Evolutionary conservation across 2,113 vertebrate genomes (phyloP).

Genomic region (Elephas maximus): DNA sequence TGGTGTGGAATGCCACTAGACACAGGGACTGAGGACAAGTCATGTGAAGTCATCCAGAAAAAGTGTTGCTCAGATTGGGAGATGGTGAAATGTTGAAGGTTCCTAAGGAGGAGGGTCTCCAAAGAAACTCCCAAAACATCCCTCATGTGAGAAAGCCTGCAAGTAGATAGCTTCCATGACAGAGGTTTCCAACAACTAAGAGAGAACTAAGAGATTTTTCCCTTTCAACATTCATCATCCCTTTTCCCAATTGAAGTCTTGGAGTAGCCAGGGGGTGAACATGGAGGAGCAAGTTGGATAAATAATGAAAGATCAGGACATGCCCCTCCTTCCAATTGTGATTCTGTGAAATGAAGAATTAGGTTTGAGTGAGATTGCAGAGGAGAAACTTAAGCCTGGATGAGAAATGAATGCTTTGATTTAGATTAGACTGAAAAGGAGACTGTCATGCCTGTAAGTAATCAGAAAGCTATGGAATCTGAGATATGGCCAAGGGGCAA

Average conservation of each 20-base stretch:
- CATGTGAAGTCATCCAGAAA: not conserved
- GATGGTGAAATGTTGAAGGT: not conserved
- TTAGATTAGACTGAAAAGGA: not conserved
- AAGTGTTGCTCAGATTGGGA: not conserved
- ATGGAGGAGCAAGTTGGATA: not conserved
- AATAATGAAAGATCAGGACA: not conserved
- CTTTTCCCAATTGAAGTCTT: not conserved
- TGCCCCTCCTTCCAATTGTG: not conserved
- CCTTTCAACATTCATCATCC: not conserved
- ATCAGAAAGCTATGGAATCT: not conserved
- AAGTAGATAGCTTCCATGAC: not conserved
- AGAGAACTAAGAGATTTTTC: not conserved
- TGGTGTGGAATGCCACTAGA: not conserved
- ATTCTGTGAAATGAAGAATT: not conserved
- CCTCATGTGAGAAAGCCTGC: not conserved
- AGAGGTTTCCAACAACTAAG: not conserved
- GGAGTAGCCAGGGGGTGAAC: not conserved
- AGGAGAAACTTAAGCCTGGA: not conserved
- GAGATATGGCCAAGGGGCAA: not conserved
- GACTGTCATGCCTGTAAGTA: not conserved
- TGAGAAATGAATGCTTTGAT: not conserved
- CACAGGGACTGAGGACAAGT: not conserved
- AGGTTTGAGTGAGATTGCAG: not conserved
- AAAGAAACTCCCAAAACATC: not conserved
- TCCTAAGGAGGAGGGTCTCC: not conserved